Base-by-base conservation (phyloP, 2,113 vertebrate genomes). In the Pungitius pungitius region DNA sequence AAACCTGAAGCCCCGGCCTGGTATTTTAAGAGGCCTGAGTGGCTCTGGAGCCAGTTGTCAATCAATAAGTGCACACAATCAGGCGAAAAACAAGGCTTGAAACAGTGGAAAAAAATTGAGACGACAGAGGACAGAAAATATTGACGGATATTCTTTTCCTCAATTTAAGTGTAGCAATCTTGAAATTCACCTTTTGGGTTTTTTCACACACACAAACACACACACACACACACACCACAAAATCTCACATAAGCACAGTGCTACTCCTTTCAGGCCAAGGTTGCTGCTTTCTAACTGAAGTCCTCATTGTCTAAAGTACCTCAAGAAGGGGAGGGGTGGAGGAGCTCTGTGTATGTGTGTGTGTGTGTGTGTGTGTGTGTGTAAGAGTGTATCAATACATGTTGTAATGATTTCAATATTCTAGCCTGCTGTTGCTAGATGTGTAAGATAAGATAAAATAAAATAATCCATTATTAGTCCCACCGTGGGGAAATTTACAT, bases 1-100 rank as follows among this genome's bases (percentile, higher is more conserved):
- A 93, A 94, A 95, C 92, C 89, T 90, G 93, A 95, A 93, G 91
- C 93, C 82, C 67, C 15, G 80, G 80, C 90, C 84, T 92, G 92
- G 93, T 93, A 95, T 95, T 93, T 94, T 94, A 95, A 95, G 93
- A 94, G 93, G 91, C 83, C 89, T 93, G 93, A 95, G 94, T 94
- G 92, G 91, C 89, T 94, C 90, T 95, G 94, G 93, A 94, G 94
- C 94, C 94, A 95, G 90, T 89, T 94, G 94, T 95, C 94, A 95
- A 94, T 95, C 94, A 95, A 94, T 94, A 93, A 90, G 90, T 78
- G 65, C 85, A 89, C 85, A 94, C 90, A 94, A 89, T 92, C 87
- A 90, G 78, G 83, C 80, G 2, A 84, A 81, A 90, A 90, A 83
- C 77, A 85, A 81, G 79, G 77, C 85, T 69, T 80, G 75, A 76